These are phyloP conservation scores for Anorthoa munda DNA, from an alignment of 2,888 invertebrate genomes.

Conservation along the genomic window DNA sequence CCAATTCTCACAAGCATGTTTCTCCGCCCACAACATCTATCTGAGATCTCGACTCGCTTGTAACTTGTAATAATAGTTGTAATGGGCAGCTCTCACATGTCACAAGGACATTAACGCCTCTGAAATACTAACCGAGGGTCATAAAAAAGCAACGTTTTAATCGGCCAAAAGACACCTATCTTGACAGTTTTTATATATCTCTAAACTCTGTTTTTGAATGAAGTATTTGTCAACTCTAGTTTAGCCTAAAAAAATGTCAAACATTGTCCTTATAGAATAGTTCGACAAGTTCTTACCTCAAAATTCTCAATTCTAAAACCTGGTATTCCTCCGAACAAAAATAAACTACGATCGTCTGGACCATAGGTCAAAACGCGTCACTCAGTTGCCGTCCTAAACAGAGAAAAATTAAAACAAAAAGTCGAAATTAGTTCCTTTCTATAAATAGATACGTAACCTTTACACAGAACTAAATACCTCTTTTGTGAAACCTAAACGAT, in stretches of 20 bases:
- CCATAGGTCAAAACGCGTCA: background rate
- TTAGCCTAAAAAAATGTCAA: no score
- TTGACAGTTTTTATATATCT: background rate
- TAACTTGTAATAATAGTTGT: conserved; percentile 50
- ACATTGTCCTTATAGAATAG: no score
- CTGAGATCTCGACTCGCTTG: conserved; percentile 27
- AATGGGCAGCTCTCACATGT: conserved; percentile 18
- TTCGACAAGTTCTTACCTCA: no score
- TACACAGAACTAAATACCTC: conserved; percentile 28
- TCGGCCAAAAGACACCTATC: background rate
- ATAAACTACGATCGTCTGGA: background rate
- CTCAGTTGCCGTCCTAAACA: background rate
- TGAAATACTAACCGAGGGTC: conserved; percentile 3
- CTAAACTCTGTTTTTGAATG: no score
- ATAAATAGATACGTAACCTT: conserved; percentile 20
- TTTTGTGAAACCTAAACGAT: conserved; percentile 22
- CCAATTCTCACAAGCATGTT: conserved; percentile 35
- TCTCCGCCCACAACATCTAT: conserved; percentile 54
- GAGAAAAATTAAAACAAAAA: background rate
- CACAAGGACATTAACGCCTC: conserved; percentile 31
- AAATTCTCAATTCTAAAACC: no score
- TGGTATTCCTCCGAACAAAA: no score
- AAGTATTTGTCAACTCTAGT: no score
- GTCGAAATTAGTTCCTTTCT: conserved; percentile 1
- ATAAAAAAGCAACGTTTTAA: conserved; percentile 23